phyloP scores from a whole-genome alignment of 1,140 invertebrate genomes.

The Penaeus indicus region DNA sequence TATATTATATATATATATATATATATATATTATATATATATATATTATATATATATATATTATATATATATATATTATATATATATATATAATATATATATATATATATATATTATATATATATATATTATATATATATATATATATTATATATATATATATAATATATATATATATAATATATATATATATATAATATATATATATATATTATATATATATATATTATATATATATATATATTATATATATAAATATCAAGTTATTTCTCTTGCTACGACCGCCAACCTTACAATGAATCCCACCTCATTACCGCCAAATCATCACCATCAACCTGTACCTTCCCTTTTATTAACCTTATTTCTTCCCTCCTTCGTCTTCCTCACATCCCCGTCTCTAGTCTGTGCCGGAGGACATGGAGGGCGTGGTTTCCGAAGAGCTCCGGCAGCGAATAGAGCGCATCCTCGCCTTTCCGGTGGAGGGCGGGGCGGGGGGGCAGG shows the following conservation, averaged over 20 bases:
- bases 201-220: slow-evolving; percentile 13
- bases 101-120: slow-evolving; percentile 6
- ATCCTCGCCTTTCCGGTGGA: slow-evolving; percentile 29
- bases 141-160: slow-evolving; percentile 4
- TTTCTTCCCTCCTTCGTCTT: not conserved
- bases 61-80: slow-evolving; percentile 8
- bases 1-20: not conserved
- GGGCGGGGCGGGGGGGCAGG: slow-evolving; percentile 5
- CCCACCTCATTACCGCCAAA: too few species aligned
- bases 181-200: slow-evolving; percentile 26
- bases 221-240: not conserved
- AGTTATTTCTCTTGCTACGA: too few species aligned
- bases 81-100: slow-evolving; percentile 5
- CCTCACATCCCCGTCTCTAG: not conserved
- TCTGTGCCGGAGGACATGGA: slow-evolving; percentile 47
- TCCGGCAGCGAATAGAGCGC: slow-evolving; percentile 36
- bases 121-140: slow-evolving; percentile 1
- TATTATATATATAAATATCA: not conserved
- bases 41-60: too few species aligned
- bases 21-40: slow-evolving; percentile 19
- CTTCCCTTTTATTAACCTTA: not conserved
- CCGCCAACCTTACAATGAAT: too few species aligned
- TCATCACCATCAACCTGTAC: too few species aligned
- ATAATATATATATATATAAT: slow-evolving; percentile 12
- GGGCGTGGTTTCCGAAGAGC: slow-evolving; percentile 40